Evolutionary conservation across 1,140 invertebrate species (phyloP), one percentile per base, ranked within the genome.

Genomic region (Diprion similis): DNA sequence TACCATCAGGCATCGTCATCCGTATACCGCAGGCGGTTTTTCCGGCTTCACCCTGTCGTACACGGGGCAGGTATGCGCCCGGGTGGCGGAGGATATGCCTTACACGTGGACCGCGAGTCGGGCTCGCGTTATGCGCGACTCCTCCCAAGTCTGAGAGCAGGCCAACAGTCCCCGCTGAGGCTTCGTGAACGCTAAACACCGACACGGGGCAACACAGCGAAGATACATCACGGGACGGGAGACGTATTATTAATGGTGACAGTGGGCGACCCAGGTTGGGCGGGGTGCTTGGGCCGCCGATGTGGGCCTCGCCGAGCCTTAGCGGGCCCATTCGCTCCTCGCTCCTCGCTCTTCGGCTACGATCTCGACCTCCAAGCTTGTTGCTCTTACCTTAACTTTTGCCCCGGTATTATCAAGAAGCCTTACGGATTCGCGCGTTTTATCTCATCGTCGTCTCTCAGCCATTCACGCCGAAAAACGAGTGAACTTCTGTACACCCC

Each of bases 201-300:
- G 51, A 59, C 51, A 59, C 51, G 51, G 51, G 51, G 51, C 51
- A 59, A 59, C 51, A 59, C 51, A 59, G 9, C 51, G 9, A 59
- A 84, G 83, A 84, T 84, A 84, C 83, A 84, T 84, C 83, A 84
- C 82, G 82, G 78, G 76, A 83, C 82, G 78, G 80, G 82, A 84
- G 83, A 84, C 83, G 83, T 84, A 84, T 84, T 84, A 84, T 84
- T 84, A 84, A 84, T 84, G 83, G 83, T 84, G 83, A 84, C 83
- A 84, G 83, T 84, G 82, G 83, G 83, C 83, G 83, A 84, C 82
- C 78, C 80, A 76, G 78, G 79, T 82, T 83, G 82, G 82, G 82
- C 82, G 82, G 80, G 80, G 80, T 84, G 80, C 75, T 15, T 18
- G 69, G 73, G 51, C 51, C 51, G 24, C 24, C 24, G 24, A 37